phyloP scores from a whole-genome alignment of 2,113 vertebrate genomes.

The Notiomystis cincta region DNA sequence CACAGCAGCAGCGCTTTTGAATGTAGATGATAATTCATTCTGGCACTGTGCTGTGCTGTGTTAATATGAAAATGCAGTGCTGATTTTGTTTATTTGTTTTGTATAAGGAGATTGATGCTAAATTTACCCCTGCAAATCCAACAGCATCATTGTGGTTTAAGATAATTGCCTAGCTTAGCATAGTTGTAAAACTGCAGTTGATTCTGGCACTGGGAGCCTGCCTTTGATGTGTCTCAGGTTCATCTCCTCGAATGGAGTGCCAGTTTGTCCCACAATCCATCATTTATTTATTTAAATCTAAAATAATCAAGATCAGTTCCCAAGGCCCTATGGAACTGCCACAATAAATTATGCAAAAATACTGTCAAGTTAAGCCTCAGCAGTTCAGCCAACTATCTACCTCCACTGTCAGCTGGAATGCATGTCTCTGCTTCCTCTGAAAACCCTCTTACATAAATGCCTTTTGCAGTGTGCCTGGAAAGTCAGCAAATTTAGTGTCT shows the following conservation, averaged over 20 bases:
- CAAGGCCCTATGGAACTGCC: not conserved
- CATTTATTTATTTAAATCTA: constrained; percentile 26
- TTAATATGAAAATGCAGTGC: constrained; percentile 7
- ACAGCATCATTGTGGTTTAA: not conserved
- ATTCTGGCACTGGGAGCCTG: not conserved
- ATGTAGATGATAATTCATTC: not conserved
- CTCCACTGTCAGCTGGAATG: not conserved
- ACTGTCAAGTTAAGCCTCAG: not conserved
- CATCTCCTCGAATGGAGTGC: not conserved
- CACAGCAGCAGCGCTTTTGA: not conserved
- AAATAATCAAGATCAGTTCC: not conserved
- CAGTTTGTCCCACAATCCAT: not conserved
- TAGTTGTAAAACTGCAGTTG: not conserved
- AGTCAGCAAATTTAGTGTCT: not conserved
- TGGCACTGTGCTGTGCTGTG: not conserved
- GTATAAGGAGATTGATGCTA: not conserved
- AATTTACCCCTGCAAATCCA: not conserved
- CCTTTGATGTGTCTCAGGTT: constrained; percentile 6
- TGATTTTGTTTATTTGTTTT: not conserved
- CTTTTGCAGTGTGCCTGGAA: not conserved
- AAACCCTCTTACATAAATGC: not conserved
- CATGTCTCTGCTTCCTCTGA: not conserved
- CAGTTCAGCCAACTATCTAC: not conserved
- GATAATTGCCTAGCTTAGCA: not conserved
- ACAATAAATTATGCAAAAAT: constrained; percentile 10